Evolutionary conservation across 2,797 vertebrate genomes (phyloP).

Genomic region (Sorex maritimensis): DNA sequence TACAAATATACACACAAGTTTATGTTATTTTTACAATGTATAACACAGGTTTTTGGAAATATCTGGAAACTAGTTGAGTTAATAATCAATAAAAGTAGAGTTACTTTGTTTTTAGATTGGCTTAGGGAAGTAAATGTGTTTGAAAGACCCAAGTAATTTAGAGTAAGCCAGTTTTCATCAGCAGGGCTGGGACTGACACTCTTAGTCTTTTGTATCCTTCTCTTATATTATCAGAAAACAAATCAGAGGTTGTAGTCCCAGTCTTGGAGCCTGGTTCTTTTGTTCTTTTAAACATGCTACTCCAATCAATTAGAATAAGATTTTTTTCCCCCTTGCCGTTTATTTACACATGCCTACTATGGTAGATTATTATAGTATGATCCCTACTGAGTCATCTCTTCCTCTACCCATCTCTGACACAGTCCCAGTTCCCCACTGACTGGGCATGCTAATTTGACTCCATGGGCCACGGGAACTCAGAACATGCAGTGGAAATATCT

Average conservation of each 20-base stretch:
- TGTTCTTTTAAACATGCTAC: neutral
- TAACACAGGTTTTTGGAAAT: slow-evolving; percentile 33
- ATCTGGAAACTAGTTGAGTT: slow-evolving; percentile 29
- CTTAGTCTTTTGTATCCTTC: neutral
- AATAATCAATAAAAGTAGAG: slow-evolving; percentile 28
- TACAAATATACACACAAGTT: neutral
- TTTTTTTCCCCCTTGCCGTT: neutral
- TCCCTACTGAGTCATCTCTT: neutral
- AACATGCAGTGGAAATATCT: neutral
- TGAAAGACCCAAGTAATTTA: neutral
- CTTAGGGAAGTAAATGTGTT: neutral
- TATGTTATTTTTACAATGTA: neutral
- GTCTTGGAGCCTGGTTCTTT: neutral
- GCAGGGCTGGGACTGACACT: neutral
- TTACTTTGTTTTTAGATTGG: slow-evolving; percentile 33
- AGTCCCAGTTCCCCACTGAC: neutral
- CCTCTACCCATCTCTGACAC: neutral
- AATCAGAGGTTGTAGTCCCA: neutral
- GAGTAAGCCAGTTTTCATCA: slow-evolving; percentile 29
- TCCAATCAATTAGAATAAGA: neutral
- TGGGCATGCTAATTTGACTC: neutral
- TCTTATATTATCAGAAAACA: neutral
- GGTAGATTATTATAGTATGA: neutral
- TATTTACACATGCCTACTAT: neutral
- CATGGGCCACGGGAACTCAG: neutral